Evolutionary conservation across 35 echinoderm and acorn worm species (phyloP).

Genomic region (Eucidaris tribuloides): DNA sequence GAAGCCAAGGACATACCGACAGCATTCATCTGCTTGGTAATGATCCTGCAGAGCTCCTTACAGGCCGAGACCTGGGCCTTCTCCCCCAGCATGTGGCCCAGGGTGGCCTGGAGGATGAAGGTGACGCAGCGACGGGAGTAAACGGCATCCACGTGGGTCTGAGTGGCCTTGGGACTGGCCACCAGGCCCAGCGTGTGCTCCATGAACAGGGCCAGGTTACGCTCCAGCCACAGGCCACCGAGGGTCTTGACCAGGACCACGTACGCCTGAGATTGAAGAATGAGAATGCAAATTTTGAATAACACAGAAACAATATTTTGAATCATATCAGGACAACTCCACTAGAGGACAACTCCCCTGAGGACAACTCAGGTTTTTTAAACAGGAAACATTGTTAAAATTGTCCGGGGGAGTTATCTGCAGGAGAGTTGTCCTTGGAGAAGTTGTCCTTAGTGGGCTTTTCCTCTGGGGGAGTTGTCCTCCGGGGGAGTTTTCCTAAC

Average conservation of each 20-base stretch:
- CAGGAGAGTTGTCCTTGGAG: too few relatives aligned
- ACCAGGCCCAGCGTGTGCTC: slow-evolving; percentile 70
- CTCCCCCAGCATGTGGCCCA: slow-evolving; percentile 93
- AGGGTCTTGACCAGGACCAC: slow-evolving; percentile 80
- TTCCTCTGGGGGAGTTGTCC: too few relatives aligned
- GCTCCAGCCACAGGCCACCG: slow-evolving; percentile 89
- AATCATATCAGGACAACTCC: too few relatives aligned
- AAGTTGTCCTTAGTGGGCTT: too few relatives aligned
- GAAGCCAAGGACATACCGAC: too few relatives aligned
- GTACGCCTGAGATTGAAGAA: slow-evolving; percentile 88
- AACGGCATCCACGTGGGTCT: slow-evolving; percentile 94
- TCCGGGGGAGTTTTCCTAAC: too few relatives aligned
- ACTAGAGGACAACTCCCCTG: too few relatives aligned
- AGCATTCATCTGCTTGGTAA: slow-evolving; percentile 90
- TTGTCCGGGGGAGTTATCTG: too few relatives aligned
- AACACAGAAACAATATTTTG: too few relatives aligned
- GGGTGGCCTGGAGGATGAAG: slow-evolving; percentile 80
- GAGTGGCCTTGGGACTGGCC: slow-evolving; percentile 85
- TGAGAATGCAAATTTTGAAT: too few relatives aligned
- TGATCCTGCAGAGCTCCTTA: slow-evolving; percentile 83
- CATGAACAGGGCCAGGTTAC: slow-evolving; percentile 86
- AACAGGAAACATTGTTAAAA: too few relatives aligned
- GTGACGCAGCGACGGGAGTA: slow-evolving; percentile 87
- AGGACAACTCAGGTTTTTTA: too few relatives aligned
- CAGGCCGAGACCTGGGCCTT: slow-evolving; percentile 91